These are phyloP conservation scores for Galeopterus variegatus DNA, from an alignment of 2,113 vertebrate species.

Conservation along the genomic window DNA sequence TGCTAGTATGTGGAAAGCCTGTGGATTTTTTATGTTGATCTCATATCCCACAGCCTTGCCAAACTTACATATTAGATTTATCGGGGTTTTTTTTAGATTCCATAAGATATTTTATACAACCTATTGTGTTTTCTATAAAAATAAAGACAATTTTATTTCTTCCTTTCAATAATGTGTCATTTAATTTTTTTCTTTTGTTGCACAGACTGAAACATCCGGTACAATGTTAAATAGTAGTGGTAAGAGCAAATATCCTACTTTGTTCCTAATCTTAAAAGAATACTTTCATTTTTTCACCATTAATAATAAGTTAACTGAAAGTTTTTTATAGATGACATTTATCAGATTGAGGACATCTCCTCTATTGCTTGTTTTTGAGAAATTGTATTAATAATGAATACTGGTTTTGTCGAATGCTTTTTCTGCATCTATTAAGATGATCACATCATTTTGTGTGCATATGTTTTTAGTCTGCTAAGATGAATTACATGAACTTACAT, in stretches of 20 bases:
- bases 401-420: background rate
- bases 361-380: background rate
- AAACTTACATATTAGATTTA: background rate
- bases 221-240: background rate
- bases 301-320: slow-evolving; percentile 26
- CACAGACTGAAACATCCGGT: background rate
- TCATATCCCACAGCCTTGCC: background rate
- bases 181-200: slow-evolving; percentile 11
- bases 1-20: background rate
- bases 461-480: background rate
- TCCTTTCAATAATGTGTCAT: background rate
- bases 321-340: background rate
- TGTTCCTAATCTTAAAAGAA: background rate
- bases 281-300: background rate
- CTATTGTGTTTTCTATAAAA: background rate
- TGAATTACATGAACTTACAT: background rate
- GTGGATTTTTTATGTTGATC: background rate
- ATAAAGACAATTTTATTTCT: background rate
- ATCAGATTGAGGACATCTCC: background rate
- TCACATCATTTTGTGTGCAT: background rate
- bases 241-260: background rate
- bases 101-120: background rate
- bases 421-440: background rate
- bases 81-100: background rate
- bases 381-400: background rate